phyloP scores from a whole-genome alignment of 2,113 vertebrate genomes.

The Bettongia penicillata region DNA sequence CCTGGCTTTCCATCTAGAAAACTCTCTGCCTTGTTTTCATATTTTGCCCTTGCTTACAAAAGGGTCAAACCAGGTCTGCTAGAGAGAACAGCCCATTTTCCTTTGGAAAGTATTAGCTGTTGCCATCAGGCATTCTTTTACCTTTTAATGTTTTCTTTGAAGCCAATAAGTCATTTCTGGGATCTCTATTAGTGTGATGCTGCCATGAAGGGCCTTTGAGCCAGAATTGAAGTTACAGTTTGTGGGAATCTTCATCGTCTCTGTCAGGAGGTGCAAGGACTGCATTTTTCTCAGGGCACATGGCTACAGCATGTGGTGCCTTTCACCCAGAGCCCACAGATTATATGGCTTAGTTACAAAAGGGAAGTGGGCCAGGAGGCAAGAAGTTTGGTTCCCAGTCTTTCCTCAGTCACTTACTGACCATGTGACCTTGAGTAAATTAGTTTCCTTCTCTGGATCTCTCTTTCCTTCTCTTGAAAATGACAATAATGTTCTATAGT shows the following conservation, averaged over 20 bases:
- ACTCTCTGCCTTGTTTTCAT: constrained; percentile 5
- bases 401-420: background rate
- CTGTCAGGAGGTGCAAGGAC: background rate
- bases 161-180: constrained; percentile 59
- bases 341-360: background rate
- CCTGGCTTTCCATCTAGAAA: background rate
- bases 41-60: constrained; percentile 13
- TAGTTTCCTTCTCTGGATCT: background rate
- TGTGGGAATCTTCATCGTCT: background rate
- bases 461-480: constrained; percentile 19
- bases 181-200: constrained; percentile 57
- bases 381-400: background rate
- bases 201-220: constrained; percentile 38
- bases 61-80: constrained; percentile 64
- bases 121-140: constrained; percentile 59
- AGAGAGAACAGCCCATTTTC: constrained; percentile 59
- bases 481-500: background rate
- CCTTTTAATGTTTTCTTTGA: constrained; percentile 37
- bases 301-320: background rate
- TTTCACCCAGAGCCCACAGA: background rate
- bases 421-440: background rate
- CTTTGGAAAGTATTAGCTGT: constrained; percentile 57
- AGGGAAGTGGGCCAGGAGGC: background rate
- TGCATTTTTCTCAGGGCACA: background rate
- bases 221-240: background rate